Conservation (phyloP, 2,888 invertebrate genomes). For the Heliconius ethilla region DNA sequence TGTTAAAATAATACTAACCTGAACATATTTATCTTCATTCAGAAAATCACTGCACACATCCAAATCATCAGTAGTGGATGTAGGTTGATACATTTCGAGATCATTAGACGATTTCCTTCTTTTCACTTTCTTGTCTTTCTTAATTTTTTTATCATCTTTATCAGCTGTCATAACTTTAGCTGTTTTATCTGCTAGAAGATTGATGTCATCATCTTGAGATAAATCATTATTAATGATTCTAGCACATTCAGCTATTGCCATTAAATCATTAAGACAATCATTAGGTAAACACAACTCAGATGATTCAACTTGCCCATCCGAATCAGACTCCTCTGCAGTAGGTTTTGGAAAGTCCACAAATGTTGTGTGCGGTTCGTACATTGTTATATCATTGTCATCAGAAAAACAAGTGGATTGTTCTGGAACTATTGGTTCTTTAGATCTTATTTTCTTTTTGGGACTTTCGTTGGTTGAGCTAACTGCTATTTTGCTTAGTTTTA, state of each 20-base stretch:
- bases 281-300: slow-evolving; percentile 73
- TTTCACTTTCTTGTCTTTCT: slow-evolving; percentile 62
- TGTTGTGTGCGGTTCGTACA: slow-evolving; percentile 78
- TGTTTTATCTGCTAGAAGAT: slow-evolving; percentile 72
- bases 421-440: slow-evolving; percentile 60
- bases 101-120: slow-evolving; percentile 74
- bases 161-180: slow-evolving; percentile 76
- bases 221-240: slow-evolving; percentile 60
- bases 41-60: slow-evolving; percentile 67
- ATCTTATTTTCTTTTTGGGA: slow-evolving; percentile 68
- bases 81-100: slow-evolving; percentile 75
- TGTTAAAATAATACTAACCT: slow-evolving; percentile 54
- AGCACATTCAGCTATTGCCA: slow-evolving; percentile 71
- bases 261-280: slow-evolving; percentile 75
- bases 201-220: slow-evolving; percentile 69
- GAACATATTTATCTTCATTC: slow-evolving; percentile 71
- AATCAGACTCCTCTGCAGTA: slow-evolving; percentile 74
- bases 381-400: slow-evolving; percentile 74
- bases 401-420: slow-evolving; percentile 59
- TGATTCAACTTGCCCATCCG: slow-evolving; percentile 70
- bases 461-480: slow-evolving; percentile 72
- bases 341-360: slow-evolving; percentile 65
- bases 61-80: slow-evolving; percentile 74
- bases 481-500: slow-evolving; percentile 59
- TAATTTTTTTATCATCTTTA: slow-evolving; percentile 55